Evolutionary conservation across 2,113 vertebrate species (phyloP), one percentile per base, ranked within the genome.

Genomic region (Pseudolaguvia tuberculata): DNA sequence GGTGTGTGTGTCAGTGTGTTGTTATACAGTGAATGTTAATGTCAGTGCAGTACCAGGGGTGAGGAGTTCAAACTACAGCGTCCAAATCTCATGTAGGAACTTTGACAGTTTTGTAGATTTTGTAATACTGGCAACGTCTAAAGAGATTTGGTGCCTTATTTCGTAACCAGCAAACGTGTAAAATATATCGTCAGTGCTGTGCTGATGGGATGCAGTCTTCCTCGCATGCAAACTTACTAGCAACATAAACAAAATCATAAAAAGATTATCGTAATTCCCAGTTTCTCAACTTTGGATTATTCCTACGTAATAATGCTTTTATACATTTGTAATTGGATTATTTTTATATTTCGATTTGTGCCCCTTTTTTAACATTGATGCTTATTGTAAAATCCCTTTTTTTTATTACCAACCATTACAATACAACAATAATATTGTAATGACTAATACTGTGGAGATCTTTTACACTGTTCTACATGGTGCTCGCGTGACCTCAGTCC

Each of bases 141-240:
- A 80, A 81, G 73, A 70, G 82, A 73, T 53, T 55, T 20, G 78
- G 84, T 85, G 84, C 84, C 84, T 85, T 85, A 79, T 80, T 79
- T 80, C 68, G 9, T 80, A 79, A 83, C 78, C 84, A 85, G 83
- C 79, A 72, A 78, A 78, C 68, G 61, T 80, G 62, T 39, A 17
- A 52, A 47, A 61, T 72, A 68, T 76, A 21, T 20, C 56, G 23
- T 67, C 31, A 78, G 27, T 52, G 45, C 47, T 58, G 27, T 52
- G 45, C 55, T 58, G 55, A 66, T 27, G n/a, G 63, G 55, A 78
- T 48, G 56, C 51, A 20, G 61, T 77, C 75, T 55, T 66, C 35
- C 77, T 25, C 25, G 15, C 21, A 11, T 23, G 21, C 21, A 61
- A 15, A 31, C n/a, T 61, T 20, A 59, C 20, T 50, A 29, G 39